Evolutionary conservation across 2,113 vertebrate genomes (phyloP), one percentile per base, ranked within the genome.

Genomic region (Heteronetta atricapilla): DNA sequence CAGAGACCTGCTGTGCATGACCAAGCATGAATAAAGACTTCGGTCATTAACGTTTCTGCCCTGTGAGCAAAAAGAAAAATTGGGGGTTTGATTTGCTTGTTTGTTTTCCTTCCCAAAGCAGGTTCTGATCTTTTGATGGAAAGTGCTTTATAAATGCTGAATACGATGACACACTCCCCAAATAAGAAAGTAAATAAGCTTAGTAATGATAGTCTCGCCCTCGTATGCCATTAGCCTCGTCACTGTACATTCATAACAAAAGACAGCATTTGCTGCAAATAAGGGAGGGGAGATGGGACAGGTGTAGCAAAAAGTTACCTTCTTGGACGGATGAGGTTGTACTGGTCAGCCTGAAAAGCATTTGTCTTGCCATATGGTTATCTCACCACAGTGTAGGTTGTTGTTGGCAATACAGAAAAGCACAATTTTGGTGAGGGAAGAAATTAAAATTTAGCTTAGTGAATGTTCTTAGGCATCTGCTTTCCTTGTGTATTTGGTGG

Each of bases 1-100:
- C 52, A 66, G 55, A 52, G 82, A 68, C 46, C 58, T 0, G 0
- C 66, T 44, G 16, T 3, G 5, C 68, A 36, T 0, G 0, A 60
- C 46, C 29, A 10, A 88, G 42, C 82, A 59, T 3, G 4, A 88
- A 26, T 62, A 72, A 83, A 46, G 52, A 44, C 62, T 93, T 69
- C 76, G 86, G 36, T 55, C 59, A 13, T 81, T 55, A 23, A 26
- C 22, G 33, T 78, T 88, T 72, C 80, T 90, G 73, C 77, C 56
- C 52, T 5, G 9, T 70, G 75, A 88, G 73, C 87, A 86, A 86
- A 83, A 79, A 83, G 22, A 89, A 42, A 28, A 67, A 29, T 70
- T 26, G 67, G 15, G 56, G 63, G 7, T 2, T 66, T 91, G 58
- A 26, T 85, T 77, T 66, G n/a, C 69, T 69, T 88, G 29, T 60